These are phyloP conservation scores for Ia io DNA, from an alignment of 2,113 vertebrate species.

Conservation along the genomic window DNA sequence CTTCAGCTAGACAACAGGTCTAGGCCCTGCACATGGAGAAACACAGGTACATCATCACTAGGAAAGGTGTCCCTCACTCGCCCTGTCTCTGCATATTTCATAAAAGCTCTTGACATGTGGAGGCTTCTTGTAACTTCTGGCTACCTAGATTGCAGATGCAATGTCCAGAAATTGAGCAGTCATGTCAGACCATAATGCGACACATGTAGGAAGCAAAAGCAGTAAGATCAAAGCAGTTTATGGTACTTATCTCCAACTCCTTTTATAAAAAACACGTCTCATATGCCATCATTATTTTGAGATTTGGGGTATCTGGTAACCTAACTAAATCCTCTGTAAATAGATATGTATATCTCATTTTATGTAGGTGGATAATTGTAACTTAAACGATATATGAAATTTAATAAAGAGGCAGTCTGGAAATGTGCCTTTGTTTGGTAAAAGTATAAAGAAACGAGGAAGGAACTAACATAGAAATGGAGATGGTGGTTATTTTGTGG, in stretches of 20 bases:
- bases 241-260: neutral
- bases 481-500: neutral
- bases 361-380: neutral
- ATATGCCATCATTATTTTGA: neutral
- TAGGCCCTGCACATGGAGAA: neutral
- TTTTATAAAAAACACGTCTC: neutral
- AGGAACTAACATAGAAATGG: neutral
- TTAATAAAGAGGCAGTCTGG: neutral
- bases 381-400: neutral
- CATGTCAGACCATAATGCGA: neutral
- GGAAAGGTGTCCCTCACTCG: rapidly evolving
- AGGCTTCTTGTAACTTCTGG: neutral
- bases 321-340: neutral
- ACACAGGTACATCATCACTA: too few relatives aligned
- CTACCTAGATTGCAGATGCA: neutral
- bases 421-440: neutral
- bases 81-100: neutral
- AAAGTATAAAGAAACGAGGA: neutral
- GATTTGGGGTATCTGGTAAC: neutral
- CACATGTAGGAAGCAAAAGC: neutral
- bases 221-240: neutral
- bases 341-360: neutral
- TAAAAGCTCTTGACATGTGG: neutral
- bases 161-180: neutral
- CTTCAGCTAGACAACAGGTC: neutral